Evolutionary conservation across 2,797 vertebrate genomes (phyloP).

Genomic region (Masticophis lateralis): DNA sequence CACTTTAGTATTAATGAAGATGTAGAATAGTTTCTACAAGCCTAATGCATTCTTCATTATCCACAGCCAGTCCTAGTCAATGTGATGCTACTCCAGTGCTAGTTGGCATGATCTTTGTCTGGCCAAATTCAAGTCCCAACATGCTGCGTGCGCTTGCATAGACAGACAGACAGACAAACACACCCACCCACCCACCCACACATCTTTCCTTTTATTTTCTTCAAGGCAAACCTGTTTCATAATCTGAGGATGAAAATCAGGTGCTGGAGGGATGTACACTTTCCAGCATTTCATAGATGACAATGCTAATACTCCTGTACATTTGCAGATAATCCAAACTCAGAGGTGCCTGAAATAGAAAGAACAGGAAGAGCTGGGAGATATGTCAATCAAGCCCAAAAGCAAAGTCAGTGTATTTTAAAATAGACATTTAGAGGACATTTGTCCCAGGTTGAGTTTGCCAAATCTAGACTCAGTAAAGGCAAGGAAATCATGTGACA

Average conservation of each 20-base stretch:
- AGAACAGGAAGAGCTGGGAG: neutral
- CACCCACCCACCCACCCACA: neutral
- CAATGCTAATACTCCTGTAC: neutral
- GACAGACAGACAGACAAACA: neutral
- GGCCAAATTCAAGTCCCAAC: neutral
- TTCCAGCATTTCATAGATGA: neutral
- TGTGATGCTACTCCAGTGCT: neutral
- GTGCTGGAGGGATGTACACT: neutral
- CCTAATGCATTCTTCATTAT: neutral
- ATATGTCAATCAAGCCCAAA: neutral
- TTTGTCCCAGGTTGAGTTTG: neutral
- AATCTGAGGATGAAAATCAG: neutral
- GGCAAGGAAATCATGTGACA: neutral
- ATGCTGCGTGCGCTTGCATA: rapidly evolving
- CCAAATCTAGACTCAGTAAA: neutral
- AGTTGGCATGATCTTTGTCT: neutral
- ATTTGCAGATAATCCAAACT: neutral
- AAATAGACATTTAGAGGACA: neutral
- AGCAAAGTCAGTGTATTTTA: neutral
- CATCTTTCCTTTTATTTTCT: neutral
- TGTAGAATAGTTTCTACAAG: neutral
- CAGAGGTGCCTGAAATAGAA: neutral
- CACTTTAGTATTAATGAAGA: neutral
- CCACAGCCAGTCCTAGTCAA: neutral
- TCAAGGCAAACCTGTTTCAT: neutral